Evolutionary conservation across 1,140 invertebrate species (phyloP).

Genomic region (Cydia splendana): DNA sequence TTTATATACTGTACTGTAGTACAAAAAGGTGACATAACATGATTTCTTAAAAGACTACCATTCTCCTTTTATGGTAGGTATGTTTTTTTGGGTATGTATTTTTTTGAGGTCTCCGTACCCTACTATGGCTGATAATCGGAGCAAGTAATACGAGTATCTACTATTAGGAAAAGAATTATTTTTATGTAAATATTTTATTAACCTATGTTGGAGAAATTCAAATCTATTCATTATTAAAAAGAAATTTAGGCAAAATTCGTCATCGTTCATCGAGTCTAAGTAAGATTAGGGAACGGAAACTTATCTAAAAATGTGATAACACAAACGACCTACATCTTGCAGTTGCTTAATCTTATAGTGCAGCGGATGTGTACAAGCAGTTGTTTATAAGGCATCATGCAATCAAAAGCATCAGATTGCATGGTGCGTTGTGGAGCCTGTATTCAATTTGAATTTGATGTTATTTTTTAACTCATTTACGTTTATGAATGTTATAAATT

Average conservation of each 20-base stretch:
- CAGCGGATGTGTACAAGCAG: constrained; percentile 35
- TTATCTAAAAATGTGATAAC: constrained; percentile 43
- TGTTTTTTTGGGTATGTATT: no score
- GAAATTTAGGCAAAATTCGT: not conserved
- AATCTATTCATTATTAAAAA: no score
- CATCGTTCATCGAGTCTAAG: not conserved
- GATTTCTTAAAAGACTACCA: no score
- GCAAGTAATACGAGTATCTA: no score
- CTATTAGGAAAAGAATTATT: no score
- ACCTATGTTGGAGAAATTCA: no score
- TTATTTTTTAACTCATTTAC: not conserved
- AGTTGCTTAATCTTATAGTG: constrained; percentile 53
- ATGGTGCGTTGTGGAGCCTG: not conserved
- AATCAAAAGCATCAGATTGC: not conserved
- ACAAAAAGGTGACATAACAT: no score
- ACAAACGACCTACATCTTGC: constrained; percentile 44
- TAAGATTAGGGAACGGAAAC: constrained; percentile 34
- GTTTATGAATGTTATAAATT: not conserved
- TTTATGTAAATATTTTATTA: no score
- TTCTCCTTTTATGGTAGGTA: no score
- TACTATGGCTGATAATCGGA: no score
- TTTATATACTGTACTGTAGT: no score
- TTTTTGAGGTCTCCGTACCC: no score
- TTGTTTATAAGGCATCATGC: constrained; percentile 24
- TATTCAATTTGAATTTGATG: not conserved